A percentile compares a stretch with the other conserved stretches of the same genome.
Conservation (phyloP, 1,140 invertebrate genomes). For the Anastatus disparis region DNA sequence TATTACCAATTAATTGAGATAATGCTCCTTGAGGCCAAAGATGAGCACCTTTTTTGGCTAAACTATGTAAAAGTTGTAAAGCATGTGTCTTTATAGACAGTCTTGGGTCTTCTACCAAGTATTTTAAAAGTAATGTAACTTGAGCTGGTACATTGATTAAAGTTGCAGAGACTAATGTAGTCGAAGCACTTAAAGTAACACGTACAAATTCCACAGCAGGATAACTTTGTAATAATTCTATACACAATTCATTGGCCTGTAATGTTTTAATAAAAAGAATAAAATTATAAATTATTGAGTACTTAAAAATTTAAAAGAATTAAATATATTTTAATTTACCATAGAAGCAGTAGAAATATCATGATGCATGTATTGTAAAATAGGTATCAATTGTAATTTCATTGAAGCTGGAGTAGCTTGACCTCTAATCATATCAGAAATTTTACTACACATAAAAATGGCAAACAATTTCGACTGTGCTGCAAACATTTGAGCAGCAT, state of each 20-base stretch:
- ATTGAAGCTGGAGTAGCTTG: slow-evolving; percentile 90
- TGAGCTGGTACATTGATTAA: slow-evolving; percentile 91
- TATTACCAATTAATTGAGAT: slow-evolving; percentile 69
- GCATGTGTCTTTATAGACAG: slow-evolving; percentile 79
- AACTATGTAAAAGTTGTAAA: slow-evolving; percentile 77
- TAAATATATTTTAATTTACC: slow-evolving; percentile 67
- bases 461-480: slow-evolving; percentile 93
- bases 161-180: slow-evolving; percentile 87
- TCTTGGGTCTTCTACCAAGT: slow-evolving; percentile 73
- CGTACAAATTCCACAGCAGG: slow-evolving; percentile 89
- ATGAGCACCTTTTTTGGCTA: slow-evolving; percentile 83
- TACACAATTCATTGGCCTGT: slow-evolving; percentile 79
- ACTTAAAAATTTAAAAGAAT: slow-evolving; percentile 4
- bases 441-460: slow-evolving; percentile 95
- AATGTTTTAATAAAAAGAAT: slow-evolving; percentile 33
- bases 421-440: slow-evolving; percentile 94
- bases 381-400: slow-evolving; percentile 90
- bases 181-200: slow-evolving; percentile 87
- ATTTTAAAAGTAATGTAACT: slow-evolving; percentile 71
- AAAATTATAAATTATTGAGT: slow-evolving; percentile 25
- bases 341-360: slow-evolving; percentile 85
- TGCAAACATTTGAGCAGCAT: slow-evolving; percentile 92
- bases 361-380: slow-evolving; percentile 94
- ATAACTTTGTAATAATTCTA: slow-evolving; percentile 85
- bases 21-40: slow-evolving; percentile 82